phyloP scores from a whole-genome alignment of 2,113 vertebrate genomes.

The Laterallus jamaicensis region DNA sequence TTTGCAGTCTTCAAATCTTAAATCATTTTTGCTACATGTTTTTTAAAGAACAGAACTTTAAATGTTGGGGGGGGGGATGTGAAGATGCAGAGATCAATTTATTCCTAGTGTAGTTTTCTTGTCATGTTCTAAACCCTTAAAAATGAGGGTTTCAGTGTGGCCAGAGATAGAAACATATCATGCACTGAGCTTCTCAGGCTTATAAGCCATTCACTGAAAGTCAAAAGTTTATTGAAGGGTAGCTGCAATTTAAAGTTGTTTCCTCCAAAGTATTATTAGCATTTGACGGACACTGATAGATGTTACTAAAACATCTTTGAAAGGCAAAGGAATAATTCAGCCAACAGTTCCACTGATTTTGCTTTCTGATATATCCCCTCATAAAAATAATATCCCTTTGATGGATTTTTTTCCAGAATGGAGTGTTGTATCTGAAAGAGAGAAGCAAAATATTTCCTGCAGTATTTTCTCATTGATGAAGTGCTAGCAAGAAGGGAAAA shows the following conservation, averaged over 20 bases:
- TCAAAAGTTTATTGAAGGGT: slow-evolving; percentile 15
- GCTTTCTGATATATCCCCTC: slow-evolving; percentile 35
- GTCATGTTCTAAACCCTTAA: neutral
- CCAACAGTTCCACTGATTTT: slow-evolving; percentile 28
- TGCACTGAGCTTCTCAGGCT: neutral
- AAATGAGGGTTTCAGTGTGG: neutral
- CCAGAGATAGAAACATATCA: neutral
- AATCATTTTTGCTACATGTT: neutral
- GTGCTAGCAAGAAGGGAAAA: neutral
- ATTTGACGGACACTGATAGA: slow-evolving; percentile 43
- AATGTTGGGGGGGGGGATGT: accelerated
- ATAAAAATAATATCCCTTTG: slow-evolving; percentile 62
- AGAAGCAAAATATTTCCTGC: slow-evolving; percentile 60
- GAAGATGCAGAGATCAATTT: neutral
- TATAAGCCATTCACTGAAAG: slow-evolving; percentile 13
- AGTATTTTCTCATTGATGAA: slow-evolving; percentile 46
- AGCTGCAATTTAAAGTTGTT: slow-evolving; percentile 24
- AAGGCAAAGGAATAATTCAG: slow-evolving; percentile 44
- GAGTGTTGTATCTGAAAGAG: slow-evolving; percentile 50
- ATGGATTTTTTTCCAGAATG: slow-evolving; percentile 49
- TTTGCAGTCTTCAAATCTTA: neutral
- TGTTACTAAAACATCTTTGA: slow-evolving; percentile 15
- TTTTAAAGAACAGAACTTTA: neutral
- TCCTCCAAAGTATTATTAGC: slow-evolving; percentile 6
- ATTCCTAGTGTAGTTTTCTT: neutral